Evolutionary conservation across 2,797 vertebrate species (phyloP).

Genomic region (Helicolenus hilgendorfi): DNA sequence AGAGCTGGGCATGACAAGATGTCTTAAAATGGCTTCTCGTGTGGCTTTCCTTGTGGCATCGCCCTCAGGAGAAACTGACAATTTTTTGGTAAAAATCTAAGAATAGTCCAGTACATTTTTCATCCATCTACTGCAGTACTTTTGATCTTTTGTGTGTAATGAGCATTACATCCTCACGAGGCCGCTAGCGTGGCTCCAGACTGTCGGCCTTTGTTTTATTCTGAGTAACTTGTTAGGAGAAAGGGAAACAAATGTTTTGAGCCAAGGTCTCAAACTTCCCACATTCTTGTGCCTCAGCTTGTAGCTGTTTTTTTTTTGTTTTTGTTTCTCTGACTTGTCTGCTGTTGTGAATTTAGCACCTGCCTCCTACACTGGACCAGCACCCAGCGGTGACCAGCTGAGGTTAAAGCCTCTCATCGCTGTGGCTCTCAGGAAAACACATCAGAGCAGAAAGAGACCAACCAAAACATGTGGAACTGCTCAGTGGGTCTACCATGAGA

Average conservation of each 20-base stretch:
- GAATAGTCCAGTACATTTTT: not conserved
- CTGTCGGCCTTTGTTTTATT: not conserved
- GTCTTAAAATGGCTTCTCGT: not conserved
- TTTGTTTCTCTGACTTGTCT: constrained; percentile 3
- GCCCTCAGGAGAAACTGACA: not conserved
- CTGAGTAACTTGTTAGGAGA: not conserved
- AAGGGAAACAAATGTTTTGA: not conserved
- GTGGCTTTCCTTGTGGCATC: not conserved
- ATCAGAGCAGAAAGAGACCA: constrained; percentile 26
- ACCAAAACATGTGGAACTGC: constrained; percentile 53
- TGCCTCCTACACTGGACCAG: constrained; percentile 55
- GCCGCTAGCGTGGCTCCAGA: not conserved
- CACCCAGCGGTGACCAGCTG: constrained; percentile 56
- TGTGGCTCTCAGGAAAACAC: constrained; percentile 45
- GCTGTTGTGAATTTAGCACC: constrained; percentile 68
- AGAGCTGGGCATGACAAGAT: not conserved
- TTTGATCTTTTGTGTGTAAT: not conserved
- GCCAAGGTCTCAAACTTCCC: constrained; percentile 26
- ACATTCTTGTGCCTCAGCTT: constrained; percentile 34
- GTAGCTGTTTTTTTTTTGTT: not conserved
- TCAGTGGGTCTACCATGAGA: constrained; percentile 27
- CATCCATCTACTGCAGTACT: not conserved
- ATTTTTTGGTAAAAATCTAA: not conserved
- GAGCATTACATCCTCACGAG: not conserved
- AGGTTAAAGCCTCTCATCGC: constrained; percentile 39